Conservation (phyloP, 2,113 vertebrate species). For the Oceanodroma tethys region DNA sequence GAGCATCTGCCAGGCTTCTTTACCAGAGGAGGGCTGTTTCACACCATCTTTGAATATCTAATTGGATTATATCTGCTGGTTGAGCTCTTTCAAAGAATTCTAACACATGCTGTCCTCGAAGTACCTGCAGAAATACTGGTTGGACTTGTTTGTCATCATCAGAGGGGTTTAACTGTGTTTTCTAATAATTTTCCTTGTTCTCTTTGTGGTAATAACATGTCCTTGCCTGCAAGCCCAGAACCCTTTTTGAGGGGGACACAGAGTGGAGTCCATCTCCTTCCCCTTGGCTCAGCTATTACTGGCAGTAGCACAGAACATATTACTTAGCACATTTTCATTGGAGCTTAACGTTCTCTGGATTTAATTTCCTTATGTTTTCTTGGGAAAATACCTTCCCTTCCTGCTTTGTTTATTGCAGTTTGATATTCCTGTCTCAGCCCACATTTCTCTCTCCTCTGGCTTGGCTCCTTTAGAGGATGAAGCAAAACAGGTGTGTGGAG, state of each 20-base stretch:
- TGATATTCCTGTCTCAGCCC: background rate
- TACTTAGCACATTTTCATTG: background rate
- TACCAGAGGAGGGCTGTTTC: background rate
- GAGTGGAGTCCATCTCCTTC: background rate
- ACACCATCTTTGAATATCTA: background rate
- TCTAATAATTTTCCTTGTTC: background rate
- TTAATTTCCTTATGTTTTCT: background rate
- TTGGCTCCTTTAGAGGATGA: background rate
- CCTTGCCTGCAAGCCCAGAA: background rate
- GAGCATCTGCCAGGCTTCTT: background rate
- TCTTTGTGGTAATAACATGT: background rate
- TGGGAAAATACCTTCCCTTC: conserved; percentile 20
- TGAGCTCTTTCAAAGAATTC: conserved; percentile 32
- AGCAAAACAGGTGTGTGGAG: background rate
- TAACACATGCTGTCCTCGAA: background rate
- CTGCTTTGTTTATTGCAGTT: background rate
- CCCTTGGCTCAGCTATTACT: background rate
- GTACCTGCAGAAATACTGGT: conserved; percentile 1
- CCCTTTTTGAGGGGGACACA: background rate
- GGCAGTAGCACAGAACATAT: background rate
- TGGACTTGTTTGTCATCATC: background rate
- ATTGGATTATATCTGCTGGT: conserved; percentile 6
- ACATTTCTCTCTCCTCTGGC: background rate
- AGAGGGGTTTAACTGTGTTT: background rate
- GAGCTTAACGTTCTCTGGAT: background rate